Percentiles rank a stretch among this genome's conserved stretches.
Evolutionary conservation across 2,797 vertebrate genomes (phyloP).

Genomic region (Peromyscus nudipes): DNA sequence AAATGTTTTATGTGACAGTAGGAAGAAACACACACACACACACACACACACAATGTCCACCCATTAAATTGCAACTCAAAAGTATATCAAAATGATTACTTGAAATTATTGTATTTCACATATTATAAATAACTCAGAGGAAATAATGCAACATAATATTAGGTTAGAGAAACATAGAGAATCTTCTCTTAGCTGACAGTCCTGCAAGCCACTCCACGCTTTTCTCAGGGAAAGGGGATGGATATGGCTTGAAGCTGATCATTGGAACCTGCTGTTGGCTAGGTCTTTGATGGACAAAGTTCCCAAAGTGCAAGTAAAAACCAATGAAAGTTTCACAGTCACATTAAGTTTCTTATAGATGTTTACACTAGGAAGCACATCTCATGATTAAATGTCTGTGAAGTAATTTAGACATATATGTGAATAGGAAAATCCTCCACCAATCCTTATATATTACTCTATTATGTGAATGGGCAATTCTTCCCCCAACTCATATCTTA

Average conservation of each 20-base stretch:
- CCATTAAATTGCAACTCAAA: background rate
- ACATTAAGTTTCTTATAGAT: background rate
- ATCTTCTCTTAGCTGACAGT: background rate
- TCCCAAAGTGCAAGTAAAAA: background rate
- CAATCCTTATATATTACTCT: fast-evolving
- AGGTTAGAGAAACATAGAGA: background rate
- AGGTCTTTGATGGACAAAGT: background rate
- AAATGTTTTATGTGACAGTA: background rate
- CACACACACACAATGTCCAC: background rate
- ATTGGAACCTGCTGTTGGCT: background rate
- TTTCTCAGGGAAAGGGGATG: background rate
- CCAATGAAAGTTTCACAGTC: background rate
- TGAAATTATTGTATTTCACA: background rate
- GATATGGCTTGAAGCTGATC: background rate
- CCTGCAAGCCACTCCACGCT: fast-evolving
- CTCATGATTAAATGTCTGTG: background rate
- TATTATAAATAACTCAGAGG: background rate
- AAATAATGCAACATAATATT: background rate
- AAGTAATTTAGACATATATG: background rate
- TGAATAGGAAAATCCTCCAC: background rate
- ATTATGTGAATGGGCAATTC: background rate
- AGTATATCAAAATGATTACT: background rate
- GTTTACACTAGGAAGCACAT: background rate
- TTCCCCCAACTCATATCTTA: fast-evolving
- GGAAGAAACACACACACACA: background rate